phyloP scores from a whole-genome alignment of 2,113 vertebrate species.

The Gallinago undulata region DNA sequence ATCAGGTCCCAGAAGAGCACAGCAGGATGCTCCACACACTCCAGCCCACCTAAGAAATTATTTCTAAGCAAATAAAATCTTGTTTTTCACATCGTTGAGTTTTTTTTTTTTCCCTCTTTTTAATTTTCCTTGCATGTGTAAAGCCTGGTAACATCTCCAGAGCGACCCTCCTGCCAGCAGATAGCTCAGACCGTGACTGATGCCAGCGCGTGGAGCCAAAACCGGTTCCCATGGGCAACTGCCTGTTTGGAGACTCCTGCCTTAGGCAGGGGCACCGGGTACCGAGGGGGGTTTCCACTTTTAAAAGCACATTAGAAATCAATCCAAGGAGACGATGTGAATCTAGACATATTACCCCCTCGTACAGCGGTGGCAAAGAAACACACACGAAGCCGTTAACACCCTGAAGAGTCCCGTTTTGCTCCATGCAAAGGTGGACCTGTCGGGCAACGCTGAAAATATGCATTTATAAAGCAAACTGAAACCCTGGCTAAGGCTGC shows the following conservation, averaged over 20 bases:
- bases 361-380: accelerated
- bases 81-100: not conserved
- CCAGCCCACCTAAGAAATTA: not conserved
- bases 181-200: not conserved
- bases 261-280: not conserved
- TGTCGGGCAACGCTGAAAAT: not conserved
- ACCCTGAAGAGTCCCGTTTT: not conserved
- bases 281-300: not conserved
- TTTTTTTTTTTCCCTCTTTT: not conserved
- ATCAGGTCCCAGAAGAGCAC: not conserved
- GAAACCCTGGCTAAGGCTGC: not conserved
- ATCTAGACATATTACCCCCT: accelerated
- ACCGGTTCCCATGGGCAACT: constrained; percentile 11
- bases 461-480: not conserved
- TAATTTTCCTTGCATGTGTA: not conserved
- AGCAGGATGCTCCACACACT: accelerated
- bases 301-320: not conserved
- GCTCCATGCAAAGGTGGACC: not conserved
- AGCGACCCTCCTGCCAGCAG: not conserved
- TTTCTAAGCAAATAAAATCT: not conserved
- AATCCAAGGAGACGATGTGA: accelerated
- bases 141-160: not conserved
- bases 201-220: not conserved
- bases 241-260: not conserved
- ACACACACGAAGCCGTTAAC: accelerated